Evolutionary conservation across 2,113 vertebrate genomes (phyloP).

Genomic region (Xyliphius kryptos): DNA sequence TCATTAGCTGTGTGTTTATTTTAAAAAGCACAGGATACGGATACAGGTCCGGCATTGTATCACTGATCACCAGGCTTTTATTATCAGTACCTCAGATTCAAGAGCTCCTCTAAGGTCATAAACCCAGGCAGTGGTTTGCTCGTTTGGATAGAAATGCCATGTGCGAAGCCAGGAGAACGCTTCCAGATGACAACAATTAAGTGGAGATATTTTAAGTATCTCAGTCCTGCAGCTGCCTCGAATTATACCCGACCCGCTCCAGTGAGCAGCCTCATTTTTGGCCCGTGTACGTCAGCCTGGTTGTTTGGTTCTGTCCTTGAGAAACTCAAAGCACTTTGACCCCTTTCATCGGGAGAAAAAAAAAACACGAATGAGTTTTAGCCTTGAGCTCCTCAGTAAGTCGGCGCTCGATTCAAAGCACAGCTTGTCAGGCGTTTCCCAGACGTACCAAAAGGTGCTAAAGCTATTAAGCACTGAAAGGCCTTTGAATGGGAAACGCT

Average conservation of each 20-base stretch:
- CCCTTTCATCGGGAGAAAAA: not conserved
- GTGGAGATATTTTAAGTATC: conserved; percentile 26
- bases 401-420: not conserved
- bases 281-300: not conserved
- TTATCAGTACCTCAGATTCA: not conserved
- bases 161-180: not conserved
- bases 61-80: not conserved
- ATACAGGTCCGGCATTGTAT: not conserved
- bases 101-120: not conserved
- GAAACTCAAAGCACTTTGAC: not conserved
- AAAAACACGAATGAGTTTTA: not conserved
- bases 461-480: not conserved
- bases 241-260: conserved; percentile 25
- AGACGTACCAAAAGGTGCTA: not conserved
- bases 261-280: conserved; percentile 1
- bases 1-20: not conserved
- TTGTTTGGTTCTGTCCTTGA: conserved; percentile 7
- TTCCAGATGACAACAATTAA: conserved; percentile 39
- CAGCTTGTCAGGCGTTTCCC: not conserved
- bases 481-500: not conserved
- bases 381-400: not conserved
- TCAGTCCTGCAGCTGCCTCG: conserved; percentile 24
- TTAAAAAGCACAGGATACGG: not conserved
- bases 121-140: not conserved
- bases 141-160: not conserved